Evolutionary conservation across 2,888 invertebrate species (phyloP), one percentile per base, ranked within the genome.

Genomic region (Meandrusa payeni): DNA sequence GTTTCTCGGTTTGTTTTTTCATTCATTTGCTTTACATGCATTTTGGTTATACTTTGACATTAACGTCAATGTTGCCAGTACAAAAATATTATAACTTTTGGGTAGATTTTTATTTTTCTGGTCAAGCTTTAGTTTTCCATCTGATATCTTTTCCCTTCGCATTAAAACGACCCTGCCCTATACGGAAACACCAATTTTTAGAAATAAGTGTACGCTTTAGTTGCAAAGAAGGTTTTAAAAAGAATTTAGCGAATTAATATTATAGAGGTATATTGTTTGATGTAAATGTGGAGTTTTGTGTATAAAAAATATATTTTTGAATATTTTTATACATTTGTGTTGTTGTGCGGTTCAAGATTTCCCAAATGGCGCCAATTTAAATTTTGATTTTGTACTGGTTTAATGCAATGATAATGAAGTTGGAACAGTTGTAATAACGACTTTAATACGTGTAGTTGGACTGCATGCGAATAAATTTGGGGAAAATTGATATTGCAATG

Each of bases 261-360:
- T 28, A 31, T 37, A 43, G 43, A 31, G 12, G 20, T 32, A 27
- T 38, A 38, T 43, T 27, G 26, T 43, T 43, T 43, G 37, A 31
- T 37, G 26, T 31, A 43, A 17, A 43, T 5, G 7, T 37, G 38
- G 10, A 13, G 20, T 38, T 43, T 34, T 43, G 37, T 43, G 43
- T 43, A 38, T 12, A 43, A 43, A 38, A 6, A 38, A 32, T 43
- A 43, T 43, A 43, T 43, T 43, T 43, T 43, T 43, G 11, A 43
- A 38, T 38, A 43, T 31, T 43, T 43, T 38, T 43, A 43, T 43
- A 43, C 43, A 26, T 37, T 43, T 43, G 28, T 34, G 31, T 36
- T 22, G 28, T 29, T 27, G 28, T 42, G 33, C n/a, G 20, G 17
- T 41, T 34, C 32, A 22, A 26, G 20, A 27, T 13, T 33, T 33